Conservation (phyloP, 2,888 invertebrate species). For the Ophion ellenae region DNA sequence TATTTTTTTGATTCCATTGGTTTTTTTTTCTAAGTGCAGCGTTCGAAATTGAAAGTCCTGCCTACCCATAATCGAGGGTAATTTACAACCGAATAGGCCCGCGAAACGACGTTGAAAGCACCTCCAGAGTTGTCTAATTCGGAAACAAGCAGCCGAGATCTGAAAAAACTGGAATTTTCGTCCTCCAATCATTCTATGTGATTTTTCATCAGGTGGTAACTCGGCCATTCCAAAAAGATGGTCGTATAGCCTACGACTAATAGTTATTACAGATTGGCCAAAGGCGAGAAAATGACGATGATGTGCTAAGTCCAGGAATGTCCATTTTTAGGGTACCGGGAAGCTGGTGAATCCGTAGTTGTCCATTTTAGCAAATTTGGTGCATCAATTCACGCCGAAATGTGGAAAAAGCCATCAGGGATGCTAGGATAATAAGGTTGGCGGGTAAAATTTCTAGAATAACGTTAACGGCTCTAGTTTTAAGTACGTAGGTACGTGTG, state of each 20-base stretch:
- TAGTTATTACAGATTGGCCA: too few relatives aligned
- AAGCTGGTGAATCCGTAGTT: background rate
- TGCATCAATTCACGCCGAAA: background rate
- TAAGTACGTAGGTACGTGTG: conserved; percentile 6
- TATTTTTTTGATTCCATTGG: too few relatives aligned
- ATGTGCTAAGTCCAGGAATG: too few relatives aligned
- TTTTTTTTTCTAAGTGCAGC: background rate
- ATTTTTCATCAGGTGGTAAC: too few relatives aligned
- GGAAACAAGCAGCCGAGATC: too few relatives aligned
- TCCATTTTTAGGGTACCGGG: too few relatives aligned
- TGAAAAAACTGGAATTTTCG: too few relatives aligned
- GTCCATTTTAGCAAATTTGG: background rate
- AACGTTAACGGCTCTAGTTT: conserved; percentile 42
- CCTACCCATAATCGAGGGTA: background rate
- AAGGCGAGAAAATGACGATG: too few relatives aligned
- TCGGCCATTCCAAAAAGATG: too few relatives aligned
- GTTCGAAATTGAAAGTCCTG: background rate
- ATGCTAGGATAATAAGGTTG: background rate
- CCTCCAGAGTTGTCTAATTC: too few relatives aligned
- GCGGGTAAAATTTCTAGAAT: conserved; percentile 18
- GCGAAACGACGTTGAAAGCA: background rate
- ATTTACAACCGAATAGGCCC: background rate
- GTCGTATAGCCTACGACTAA: too few relatives aligned
- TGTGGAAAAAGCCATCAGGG: conserved; percentile 20
- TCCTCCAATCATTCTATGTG: too few relatives aligned